These are phyloP conservation scores for Rhysida immarginata DNA, from an alignment of 1,140 invertebrate species.

Conservation along the genomic window DNA sequence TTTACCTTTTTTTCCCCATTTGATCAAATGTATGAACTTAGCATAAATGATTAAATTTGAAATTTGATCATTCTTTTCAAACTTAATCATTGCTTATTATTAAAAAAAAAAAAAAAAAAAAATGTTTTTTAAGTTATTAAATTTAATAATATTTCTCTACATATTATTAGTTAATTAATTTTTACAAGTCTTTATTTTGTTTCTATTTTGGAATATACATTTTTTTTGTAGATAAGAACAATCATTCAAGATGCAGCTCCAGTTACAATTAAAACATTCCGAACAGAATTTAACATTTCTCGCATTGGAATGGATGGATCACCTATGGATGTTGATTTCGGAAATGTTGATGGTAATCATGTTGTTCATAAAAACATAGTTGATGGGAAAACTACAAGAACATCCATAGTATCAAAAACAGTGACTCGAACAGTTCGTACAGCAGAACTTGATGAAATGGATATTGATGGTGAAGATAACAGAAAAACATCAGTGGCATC, in stretches of 20 bases:
- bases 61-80: too few species aligned
- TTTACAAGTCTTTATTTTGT: not conserved
- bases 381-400: not conserved
- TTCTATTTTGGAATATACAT: not conserved
- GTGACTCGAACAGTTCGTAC: constrained; percentile 1
- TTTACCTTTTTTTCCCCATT: too few species aligned
- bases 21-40: too few species aligned
- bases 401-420: not conserved
- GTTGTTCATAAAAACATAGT: not conserved
- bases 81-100: too few species aligned
- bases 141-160: too few species aligned
- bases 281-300: constrained; percentile 58
- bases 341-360: not conserved
- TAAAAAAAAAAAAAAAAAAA: too few species aligned
- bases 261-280: constrained; percentile 51
- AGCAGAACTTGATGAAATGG: not conserved
- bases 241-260: constrained; percentile 26
- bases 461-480: not conserved
- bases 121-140: too few species aligned
- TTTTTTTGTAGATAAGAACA: constrained; percentile 6
- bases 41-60: too few species aligned
- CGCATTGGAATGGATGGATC: constrained; percentile 1
- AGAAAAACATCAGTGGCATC: constrained; percentile 13
- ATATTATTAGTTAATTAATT: not conserved
- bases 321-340: not conserved